Conservation (phyloP, 2,113 vertebrate genomes). For the Clarias gariepinus region DNA sequence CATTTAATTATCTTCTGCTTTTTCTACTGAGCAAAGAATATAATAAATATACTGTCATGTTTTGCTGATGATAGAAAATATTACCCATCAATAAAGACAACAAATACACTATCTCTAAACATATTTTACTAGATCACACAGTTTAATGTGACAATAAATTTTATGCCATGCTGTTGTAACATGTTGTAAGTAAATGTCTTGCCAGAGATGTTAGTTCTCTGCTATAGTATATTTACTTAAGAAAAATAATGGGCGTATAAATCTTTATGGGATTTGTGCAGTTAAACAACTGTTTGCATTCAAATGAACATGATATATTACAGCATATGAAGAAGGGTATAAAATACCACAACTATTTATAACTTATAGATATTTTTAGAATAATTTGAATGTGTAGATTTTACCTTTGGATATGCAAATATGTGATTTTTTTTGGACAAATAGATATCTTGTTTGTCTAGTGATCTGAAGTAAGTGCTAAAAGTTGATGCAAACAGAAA, state of each 20-base stretch:
- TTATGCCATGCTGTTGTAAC: neutral
- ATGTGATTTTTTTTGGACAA: neutral
- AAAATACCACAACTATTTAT: neutral
- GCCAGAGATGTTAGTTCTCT: neutral
- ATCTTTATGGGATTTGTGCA: neutral
- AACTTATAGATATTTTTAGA: neutral
- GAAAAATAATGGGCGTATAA: neutral
- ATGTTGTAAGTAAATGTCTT: neutral
- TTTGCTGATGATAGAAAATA: slow-evolving; percentile 12
- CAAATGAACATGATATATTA: neutral
- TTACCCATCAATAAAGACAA: neutral
- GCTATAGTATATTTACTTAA: neutral
- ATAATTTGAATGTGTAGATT: neutral
- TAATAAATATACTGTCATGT: neutral
- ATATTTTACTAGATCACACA: neutral
- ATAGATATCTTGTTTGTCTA: neutral
- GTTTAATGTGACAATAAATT: neutral
- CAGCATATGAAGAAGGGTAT: neutral
- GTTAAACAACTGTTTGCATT: neutral
- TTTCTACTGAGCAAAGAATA: neutral
- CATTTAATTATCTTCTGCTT: neutral
- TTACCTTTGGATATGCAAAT: neutral
- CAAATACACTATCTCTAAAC: neutral
- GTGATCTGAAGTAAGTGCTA: slow-evolving; percentile 1
- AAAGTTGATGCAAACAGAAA: neutral